Evolutionary conservation across 2,113 vertebrate genomes (phyloP).

Genomic region (Brachyhypopomus occidentalis): DNA sequence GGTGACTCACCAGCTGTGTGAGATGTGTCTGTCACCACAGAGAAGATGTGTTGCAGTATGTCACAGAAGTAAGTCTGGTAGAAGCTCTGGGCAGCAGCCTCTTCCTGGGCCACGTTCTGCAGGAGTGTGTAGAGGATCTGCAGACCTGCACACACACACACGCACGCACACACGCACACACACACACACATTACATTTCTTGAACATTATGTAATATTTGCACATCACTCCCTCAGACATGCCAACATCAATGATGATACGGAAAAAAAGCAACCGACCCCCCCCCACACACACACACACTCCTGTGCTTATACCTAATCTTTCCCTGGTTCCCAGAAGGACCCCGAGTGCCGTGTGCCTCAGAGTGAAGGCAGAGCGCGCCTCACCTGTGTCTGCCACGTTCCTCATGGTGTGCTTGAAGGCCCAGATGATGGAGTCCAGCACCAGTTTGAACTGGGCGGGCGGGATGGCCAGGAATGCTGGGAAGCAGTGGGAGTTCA

Average conservation of each 20-base stretch:
- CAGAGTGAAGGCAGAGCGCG: not conserved
- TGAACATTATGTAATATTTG: no score
- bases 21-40: slow-evolving; percentile 97
- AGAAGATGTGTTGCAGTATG: slow-evolving; percentile 98
- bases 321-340: no score
- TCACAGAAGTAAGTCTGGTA: slow-evolving; percentile 99
- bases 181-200: not conserved
- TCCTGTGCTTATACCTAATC: no score
- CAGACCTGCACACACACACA: slow-evolving; percentile 77
- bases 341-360: no score
- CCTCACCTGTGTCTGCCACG: slow-evolving; percentile 94
- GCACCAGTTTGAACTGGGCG: slow-evolving; percentile 96
- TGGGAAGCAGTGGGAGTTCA: slow-evolving; percentile 98
- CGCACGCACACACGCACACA: not conserved
- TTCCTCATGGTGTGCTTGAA: slow-evolving; percentile 99
- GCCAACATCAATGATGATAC: no score
- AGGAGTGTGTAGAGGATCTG: slow-evolving; percentile 97
- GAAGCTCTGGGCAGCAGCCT: slow-evolving; percentile 96
- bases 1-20: slow-evolving; percentile 89
- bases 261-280: no score
- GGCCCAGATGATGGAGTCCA: slow-evolving; percentile 99
- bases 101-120: slow-evolving; percentile 97
- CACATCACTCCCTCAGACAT: no score
- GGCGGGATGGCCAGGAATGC: slow-evolving; percentile 98
- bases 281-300: no score